Percentiles rank a stretch among this genome's conserved stretches.
phyloP scores from a whole-genome alignment of 1,140 invertebrate genomes.

The Odontomachus brunneus region DNA sequence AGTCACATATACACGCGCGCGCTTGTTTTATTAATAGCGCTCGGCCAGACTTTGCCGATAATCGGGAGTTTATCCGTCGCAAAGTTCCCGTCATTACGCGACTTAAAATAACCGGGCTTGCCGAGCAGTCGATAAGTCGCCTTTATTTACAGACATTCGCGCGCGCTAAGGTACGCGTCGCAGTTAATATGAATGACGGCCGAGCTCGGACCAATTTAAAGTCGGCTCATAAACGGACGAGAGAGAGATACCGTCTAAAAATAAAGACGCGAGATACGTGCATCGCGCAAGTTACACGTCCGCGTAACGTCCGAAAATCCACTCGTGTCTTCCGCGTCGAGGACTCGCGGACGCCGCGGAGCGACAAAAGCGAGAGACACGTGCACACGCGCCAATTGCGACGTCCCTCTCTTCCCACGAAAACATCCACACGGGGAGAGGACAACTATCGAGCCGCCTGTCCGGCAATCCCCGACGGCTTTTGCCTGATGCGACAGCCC shows the following conservation, averaged over 20 bases:
- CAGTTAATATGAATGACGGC: conserved; percentile 18
- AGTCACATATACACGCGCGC: conserved; percentile 16
- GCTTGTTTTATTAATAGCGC: conserved; percentile 53
- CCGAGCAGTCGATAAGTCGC: conserved; percentile 27
- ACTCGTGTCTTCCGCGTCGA: too few species aligned
- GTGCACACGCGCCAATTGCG: too few species aligned
- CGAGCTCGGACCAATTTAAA: neutral
- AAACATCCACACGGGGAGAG: too few species aligned
- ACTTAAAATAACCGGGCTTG: conserved; percentile 47
- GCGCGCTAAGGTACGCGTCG: conserved; percentile 11
- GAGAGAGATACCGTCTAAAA: neutral
- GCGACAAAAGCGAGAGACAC: too few species aligned
- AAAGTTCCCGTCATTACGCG: conserved; percentile 41
- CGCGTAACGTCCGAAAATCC: too few species aligned
- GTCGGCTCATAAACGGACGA: neutral
- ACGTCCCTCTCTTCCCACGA: too few species aligned
- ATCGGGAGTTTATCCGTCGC: conserved; percentile 48
- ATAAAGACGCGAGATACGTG: neutral
- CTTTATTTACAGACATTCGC: conserved; percentile 46
- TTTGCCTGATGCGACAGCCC: too few species aligned
- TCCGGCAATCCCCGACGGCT: too few species aligned
- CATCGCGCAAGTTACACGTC: too few species aligned
- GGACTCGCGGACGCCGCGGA: too few species aligned
- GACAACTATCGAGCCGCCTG: neutral
- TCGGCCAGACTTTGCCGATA: conserved; percentile 56